phyloP scores from a whole-genome alignment of 2,888 invertebrate genomes.

The Malthinus flaveolus region DNA sequence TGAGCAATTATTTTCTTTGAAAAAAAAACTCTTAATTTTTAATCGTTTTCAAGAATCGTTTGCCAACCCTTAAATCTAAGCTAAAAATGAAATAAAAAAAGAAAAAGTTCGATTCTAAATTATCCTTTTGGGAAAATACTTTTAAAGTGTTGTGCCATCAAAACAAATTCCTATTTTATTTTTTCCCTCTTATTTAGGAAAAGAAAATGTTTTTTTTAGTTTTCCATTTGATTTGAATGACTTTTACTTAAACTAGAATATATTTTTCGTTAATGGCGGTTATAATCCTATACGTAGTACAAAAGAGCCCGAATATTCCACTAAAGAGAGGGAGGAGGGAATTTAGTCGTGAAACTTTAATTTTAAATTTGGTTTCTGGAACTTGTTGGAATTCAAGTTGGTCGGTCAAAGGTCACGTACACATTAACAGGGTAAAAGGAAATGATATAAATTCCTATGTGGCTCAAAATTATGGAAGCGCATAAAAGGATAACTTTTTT shows the following conservation, averaged over 20 bases:
- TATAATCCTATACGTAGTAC: too few relatives aligned
- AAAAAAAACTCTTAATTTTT: too few relatives aligned
- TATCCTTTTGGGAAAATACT: constrained; percentile 13
- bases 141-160: not conserved
- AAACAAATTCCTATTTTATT: not conserved
- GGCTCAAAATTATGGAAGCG: constrained; percentile 1
- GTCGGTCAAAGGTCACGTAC: constrained; percentile 6
- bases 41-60: too few relatives aligned
- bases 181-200: not conserved
- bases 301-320: not conserved
- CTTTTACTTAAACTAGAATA: too few relatives aligned
- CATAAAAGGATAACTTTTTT: not conserved
- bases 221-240: too few relatives aligned
- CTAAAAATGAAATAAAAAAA: not conserved
- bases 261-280: too few relatives aligned
- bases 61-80: not conserved
- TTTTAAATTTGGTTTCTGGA: constrained; percentile 25
- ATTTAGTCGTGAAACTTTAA: constrained; percentile 23
- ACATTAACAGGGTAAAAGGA: not conserved
- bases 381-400: constrained; percentile 15
- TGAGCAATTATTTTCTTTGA: too few relatives aligned
- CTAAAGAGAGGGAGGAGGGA: not conserved
- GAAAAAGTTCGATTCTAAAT: constrained; percentile 12
- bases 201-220: too few relatives aligned
- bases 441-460: constrained; percentile 1